Percentiles rank a stretch among this genome's conserved stretches.
These are phyloP conservation scores for Cheilosia vernalis DNA, from an alignment of 2,888 invertebrate genomes.

Conservation along the genomic window DNA sequence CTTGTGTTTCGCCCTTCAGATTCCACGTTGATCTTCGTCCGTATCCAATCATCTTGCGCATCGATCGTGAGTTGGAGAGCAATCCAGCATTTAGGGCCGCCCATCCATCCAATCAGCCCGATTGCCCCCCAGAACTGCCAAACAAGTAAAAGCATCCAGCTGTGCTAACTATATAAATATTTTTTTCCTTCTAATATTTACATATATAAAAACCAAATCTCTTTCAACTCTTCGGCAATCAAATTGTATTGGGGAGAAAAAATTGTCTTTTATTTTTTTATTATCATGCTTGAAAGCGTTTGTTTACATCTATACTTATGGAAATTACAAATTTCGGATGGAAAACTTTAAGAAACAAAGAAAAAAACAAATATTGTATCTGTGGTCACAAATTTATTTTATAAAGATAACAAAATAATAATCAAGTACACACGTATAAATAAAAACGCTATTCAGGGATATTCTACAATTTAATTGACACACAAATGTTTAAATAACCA, in stretches of 20 bases:
- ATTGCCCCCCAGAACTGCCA: slow-evolving; percentile 95
- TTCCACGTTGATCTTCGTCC: slow-evolving; percentile 96
- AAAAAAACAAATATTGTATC: slow-evolving; percentile 58
- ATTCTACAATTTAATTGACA: slow-evolving; percentile 66
- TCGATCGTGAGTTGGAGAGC: slow-evolving; percentile 92
- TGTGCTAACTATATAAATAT: background rate
- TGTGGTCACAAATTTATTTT: slow-evolving; percentile 72
- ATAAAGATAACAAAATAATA: slow-evolving; percentile 28
- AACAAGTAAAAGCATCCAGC: slow-evolving; percentile 84
- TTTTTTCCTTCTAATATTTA: background rate
- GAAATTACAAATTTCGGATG: slow-evolving; percentile 51
- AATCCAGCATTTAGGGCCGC: slow-evolving; percentile 96
- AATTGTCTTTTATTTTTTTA: slow-evolving; percentile 45
- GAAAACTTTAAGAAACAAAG: slow-evolving; percentile 5
- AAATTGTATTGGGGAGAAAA: slow-evolving; percentile 48
- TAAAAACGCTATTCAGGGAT: slow-evolving; percentile 70
- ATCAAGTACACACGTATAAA: slow-evolving; percentile 38
- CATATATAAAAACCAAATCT: background rate
- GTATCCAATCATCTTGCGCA: slow-evolving; percentile 94
- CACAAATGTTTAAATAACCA: slow-evolving; percentile 43
- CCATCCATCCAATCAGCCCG: slow-evolving; percentile 96
- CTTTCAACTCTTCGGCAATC: slow-evolving; percentile 43
- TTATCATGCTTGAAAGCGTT: slow-evolving; percentile 59
- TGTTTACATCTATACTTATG: slow-evolving; percentile 44
- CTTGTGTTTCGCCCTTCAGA: slow-evolving; percentile 83